phyloP scores from a whole-genome alignment of 1,140 invertebrate genomes.

The Geopemphigus sp. region DNA sequence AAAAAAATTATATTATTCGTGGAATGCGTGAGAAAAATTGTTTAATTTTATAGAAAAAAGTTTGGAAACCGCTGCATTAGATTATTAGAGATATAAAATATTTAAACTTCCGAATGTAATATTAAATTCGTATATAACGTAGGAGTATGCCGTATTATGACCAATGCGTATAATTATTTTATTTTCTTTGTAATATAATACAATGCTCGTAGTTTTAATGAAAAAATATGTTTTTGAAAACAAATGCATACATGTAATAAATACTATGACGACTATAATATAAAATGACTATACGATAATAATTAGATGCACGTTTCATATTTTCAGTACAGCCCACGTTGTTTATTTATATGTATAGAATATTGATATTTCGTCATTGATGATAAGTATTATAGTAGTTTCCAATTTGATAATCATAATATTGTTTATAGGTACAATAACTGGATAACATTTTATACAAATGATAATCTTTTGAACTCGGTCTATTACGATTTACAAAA shows the following conservation, averaged over 20 bases:
- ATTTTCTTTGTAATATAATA: neutral
- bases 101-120: neutral
- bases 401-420: neutral
- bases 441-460: neutral
- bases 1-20: too few relatives aligned
- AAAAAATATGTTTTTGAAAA: neutral
- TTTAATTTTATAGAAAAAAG: too few relatives aligned
- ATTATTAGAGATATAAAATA: too few relatives aligned
- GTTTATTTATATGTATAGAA: neutral
- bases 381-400: neutral
- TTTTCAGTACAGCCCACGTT: neutral
- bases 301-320: neutral
- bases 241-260: neutral
- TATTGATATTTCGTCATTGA: constrained; percentile 9
- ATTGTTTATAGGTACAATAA: neutral
- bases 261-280: neutral
- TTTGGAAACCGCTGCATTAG: too few relatives aligned
- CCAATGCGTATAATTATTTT: neutral
- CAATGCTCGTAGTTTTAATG: neutral
- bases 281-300: neutral
- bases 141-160: neutral
- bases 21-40: too few relatives aligned
- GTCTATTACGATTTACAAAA: neutral
- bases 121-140: neutral
- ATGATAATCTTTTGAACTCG: constrained; percentile 16